A percentile compares a stretch with the other conserved stretches of the same genome.
These are phyloP conservation scores for Sturnira hondurensis DNA, from an alignment of 2,113 vertebrate species.

Conservation along the genomic window DNA sequence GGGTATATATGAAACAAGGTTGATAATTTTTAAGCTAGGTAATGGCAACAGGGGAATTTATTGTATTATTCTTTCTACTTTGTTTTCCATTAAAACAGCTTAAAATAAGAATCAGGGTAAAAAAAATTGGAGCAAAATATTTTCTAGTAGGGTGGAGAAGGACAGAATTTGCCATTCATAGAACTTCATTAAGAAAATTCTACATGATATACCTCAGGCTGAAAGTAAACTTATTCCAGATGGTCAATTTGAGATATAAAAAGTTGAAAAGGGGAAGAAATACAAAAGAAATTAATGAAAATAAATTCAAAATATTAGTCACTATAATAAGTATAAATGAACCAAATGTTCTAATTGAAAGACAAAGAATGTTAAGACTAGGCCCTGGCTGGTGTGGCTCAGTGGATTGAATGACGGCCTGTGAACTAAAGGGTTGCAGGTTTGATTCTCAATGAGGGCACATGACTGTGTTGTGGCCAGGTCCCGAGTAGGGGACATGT, in stretches of 20 bases:
- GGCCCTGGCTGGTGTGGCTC: too few relatives aligned
- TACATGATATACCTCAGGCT: background rate
- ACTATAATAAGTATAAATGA: conserved; percentile 2
- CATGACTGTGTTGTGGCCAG: too few relatives aligned
- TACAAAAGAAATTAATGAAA: background rate
- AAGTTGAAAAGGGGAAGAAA: background rate
- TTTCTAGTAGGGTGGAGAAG: background rate
- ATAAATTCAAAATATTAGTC: background rate
- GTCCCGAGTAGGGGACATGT: too few relatives aligned
- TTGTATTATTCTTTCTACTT: too few relatives aligned
- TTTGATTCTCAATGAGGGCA: too few relatives aligned
- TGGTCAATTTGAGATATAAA: background rate
- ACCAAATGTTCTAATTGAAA: background rate
- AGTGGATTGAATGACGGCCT: too few relatives aligned
- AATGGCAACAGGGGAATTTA: too few relatives aligned
- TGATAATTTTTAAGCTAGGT: too few relatives aligned
- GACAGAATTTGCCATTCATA: background rate
- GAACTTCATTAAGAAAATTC: background rate
- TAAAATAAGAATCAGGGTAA: background rate
- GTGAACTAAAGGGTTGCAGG: too few relatives aligned
- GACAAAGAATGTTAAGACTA: background rate
- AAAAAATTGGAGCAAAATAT: background rate
- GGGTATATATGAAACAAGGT: too few relatives aligned
- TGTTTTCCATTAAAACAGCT: too few relatives aligned
- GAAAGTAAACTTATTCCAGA: background rate